Evolutionary conservation across 2,888 invertebrate genomes (phyloP), one percentile per base, ranked within the genome.

Genomic region (Aleiodes testaceus): DNA sequence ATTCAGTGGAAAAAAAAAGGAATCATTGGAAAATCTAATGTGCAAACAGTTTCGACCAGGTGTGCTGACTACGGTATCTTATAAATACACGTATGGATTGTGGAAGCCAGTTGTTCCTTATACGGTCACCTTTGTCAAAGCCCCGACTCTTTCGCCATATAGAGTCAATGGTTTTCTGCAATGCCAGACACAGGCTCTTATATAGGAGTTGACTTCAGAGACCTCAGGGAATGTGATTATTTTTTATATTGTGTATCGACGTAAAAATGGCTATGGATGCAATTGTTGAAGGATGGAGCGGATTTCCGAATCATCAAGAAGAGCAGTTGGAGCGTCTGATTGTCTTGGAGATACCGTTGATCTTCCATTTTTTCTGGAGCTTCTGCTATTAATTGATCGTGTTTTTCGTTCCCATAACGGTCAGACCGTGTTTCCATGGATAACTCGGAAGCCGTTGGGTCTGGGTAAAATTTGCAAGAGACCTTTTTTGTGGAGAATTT

Each of bases 81-180:
- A 71, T 50, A 69, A 70, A 64, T 66, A 76, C 78, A 77, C 74
- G 78, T 82, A 82, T 81, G 85, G 82, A 85, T 84, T 85, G 84
- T 85, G 85, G 85, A 84, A 85, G 82, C 85, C 78, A 80, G 81
- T 79, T 79, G 78, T 79, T 77, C 85, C 85, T 81, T 85, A 85
- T 85, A 85, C 85, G 85, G 85, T 84, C 85, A 85, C 83, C 85
- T 85, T 85, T 85, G 85, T 85, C 85, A 85, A 85, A 85, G 85
- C 79, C 63, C 59, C 85, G 81, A 84, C 80, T 85, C 82, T 44
- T 45, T 84, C 81, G 83, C 85, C 85, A 85, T 85, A 85, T 85
- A 85, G 82, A 85, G 85, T 84, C 85, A 85, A 85, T 85, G 85
- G 85, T 85, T 85, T 74, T 74, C 73, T 71, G 79, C 85, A 82